A percentile compares a stretch with the other conserved stretches of the same genome.
These are phyloP conservation scores for Squalus acanthias DNA, from an alignment of 2,797 vertebrate species.

Conservation along the genomic window DNA sequence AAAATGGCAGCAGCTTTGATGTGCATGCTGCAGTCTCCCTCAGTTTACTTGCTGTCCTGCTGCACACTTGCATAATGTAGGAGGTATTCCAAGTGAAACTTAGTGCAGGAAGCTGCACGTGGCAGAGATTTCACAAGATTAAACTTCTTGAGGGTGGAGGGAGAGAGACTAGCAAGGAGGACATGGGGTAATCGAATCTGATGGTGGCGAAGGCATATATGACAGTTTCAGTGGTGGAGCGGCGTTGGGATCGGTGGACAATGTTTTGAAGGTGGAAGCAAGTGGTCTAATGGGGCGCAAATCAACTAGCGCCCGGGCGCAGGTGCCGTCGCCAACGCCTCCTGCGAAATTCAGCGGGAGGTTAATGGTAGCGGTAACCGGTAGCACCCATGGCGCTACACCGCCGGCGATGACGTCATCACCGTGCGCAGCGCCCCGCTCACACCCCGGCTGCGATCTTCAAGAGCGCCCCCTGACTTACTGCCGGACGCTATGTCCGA, in stretches of 20 bases:
- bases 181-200: background rate
- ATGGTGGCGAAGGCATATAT: too few species aligned
- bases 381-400: too few species aligned
- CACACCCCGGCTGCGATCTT: too few species aligned
- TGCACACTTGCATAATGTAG: background rate
- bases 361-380: too few species aligned
- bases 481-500: too few species aligned
- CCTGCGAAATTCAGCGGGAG: too few species aligned
- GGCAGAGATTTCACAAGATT: background rate
- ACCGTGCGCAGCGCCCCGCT: too few species aligned
- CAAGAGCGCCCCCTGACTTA: too few species aligned
- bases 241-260: background rate
- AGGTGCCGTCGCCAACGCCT: too few species aligned
- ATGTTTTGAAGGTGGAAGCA: background rate
- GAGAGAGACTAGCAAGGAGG: background rate
- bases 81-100: background rate
- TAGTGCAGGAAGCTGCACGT: background rate
- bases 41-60: background rate
- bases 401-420: too few species aligned
- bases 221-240: background rate
- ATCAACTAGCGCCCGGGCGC: too few species aligned
- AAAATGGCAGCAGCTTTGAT: background rate
- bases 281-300: too few species aligned
- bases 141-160: background rate
- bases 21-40: background rate